A percentile compares a stretch with the other conserved stretches of the same genome.
phyloP scores from a whole-genome alignment of 2,888 invertebrate genomes.

The Philopedon plagiatum region DNA sequence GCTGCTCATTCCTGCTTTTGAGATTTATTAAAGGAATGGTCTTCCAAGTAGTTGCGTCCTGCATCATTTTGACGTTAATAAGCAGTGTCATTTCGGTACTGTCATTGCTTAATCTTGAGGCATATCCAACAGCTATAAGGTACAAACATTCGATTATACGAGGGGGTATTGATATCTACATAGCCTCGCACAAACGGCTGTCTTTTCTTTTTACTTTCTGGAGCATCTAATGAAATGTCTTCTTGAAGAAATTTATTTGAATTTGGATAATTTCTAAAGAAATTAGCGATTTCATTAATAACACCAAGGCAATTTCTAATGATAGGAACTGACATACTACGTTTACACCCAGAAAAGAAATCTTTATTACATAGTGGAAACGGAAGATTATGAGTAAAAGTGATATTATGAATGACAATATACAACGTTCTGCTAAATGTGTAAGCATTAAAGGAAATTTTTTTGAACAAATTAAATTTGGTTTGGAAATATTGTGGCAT shows the following conservation, averaged over 20 bases:
- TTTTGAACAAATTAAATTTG: no score
- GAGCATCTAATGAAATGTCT: not conserved
- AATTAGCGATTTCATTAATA: constrained; percentile 4
- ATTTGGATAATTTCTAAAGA: constrained; percentile 1
- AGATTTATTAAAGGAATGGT: constrained; percentile 25
- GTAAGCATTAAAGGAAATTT: no score
- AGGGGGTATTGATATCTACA: no score
- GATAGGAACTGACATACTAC: constrained; percentile 8
- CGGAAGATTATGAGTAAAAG: no score
- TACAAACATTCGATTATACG: constrained; percentile 29
- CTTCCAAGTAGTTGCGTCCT: constrained; percentile 32
- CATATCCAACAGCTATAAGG: constrained; percentile 59
- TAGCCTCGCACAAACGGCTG: no score
- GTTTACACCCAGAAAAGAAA: no score
- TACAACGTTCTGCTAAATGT: no score
- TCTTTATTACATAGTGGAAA: no score
- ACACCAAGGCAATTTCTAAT: constrained; percentile 11
- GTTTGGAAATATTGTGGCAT: no score
- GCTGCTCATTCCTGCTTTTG: constrained; percentile 13
- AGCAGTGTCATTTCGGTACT: constrained; percentile 47
- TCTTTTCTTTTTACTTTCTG: constrained; percentile 22
- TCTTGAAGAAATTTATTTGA: not conserved
- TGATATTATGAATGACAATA: no score
- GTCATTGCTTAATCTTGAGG: constrained; percentile 56
- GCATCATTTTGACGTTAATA: constrained; percentile 47